A percentile compares a stretch with the other conserved stretches of the same genome.
Conservation (phyloP, 1,140 invertebrate genomes). For the Alviniconcha marisindica region DNA sequence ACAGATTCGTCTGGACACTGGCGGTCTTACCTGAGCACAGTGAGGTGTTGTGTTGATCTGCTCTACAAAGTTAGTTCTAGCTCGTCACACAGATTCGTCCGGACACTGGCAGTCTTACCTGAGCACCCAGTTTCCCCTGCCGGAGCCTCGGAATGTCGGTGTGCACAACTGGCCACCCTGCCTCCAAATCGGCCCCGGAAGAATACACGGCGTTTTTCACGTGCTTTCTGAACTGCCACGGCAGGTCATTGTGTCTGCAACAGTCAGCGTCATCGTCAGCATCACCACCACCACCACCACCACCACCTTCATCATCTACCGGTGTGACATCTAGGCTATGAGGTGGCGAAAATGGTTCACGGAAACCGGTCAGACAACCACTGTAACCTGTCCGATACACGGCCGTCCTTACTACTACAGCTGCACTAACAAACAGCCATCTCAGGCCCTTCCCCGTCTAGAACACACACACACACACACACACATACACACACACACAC, state of each 20-base stretch:
- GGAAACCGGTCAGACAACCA: too few species aligned
- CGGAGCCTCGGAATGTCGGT: conserved; percentile 91
- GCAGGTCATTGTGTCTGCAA: conserved; percentile 90
- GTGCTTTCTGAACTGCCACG: conserved; percentile 89
- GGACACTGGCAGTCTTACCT: conserved; percentile 82
- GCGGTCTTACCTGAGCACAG: neutral
- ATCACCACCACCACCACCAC: neutral
- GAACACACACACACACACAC: too few species aligned
- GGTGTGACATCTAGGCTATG: too few species aligned
- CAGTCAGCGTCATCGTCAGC: too few species aligned
- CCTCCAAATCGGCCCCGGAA: conserved; percentile 84
- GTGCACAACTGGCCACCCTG: conserved; percentile 82
- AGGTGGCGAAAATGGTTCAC: too few species aligned
- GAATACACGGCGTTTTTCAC: conserved; percentile 90
- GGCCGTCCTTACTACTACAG: neutral
- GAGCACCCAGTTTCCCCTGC: conserved; percentile 87
- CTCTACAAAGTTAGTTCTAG: neutral
- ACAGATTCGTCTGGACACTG: too few species aligned
- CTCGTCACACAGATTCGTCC: neutral
- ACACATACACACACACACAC: too few species aligned
- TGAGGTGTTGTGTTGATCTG: neutral
- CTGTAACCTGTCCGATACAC: neutral
- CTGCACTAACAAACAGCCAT: neutral
- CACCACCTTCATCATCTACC: too few species aligned
- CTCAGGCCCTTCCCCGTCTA: too few species aligned